These are phyloP conservation scores for Hyperopisus bebe DNA, from an alignment of 2,113 vertebrate species.

Conservation along the genomic window DNA sequence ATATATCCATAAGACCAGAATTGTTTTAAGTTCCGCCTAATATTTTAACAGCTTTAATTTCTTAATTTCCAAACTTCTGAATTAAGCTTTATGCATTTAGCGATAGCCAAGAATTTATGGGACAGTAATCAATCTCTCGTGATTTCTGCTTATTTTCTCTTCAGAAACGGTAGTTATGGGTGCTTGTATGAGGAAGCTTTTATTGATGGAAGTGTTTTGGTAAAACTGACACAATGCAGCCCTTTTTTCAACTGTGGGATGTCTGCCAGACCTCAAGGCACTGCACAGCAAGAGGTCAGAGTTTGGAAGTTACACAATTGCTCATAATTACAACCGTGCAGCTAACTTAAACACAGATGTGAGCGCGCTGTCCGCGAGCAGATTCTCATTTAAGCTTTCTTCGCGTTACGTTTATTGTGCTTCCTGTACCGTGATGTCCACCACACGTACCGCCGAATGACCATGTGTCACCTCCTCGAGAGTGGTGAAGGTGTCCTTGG, in stretches of 20 bases:
- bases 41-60: not conserved
- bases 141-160: slow-evolving; percentile 11
- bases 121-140: not conserved
- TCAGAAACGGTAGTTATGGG: slow-evolving; percentile 46
- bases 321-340: slow-evolving; percentile 1
- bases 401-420: not conserved
- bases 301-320: slow-evolving; percentile 1
- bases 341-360: not conserved
- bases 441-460: not conserved
- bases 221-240: slow-evolving; percentile 17
- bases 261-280: slow-evolving; percentile 15
- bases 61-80: not conserved
- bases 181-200: slow-evolving; percentile 32
- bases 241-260: not conserved
- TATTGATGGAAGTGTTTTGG: slow-evolving; percentile 35
- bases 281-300: not conserved
- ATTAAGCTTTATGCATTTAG: not conserved
- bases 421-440: not conserved
- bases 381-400: not conserved
- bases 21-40: not conserved
- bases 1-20: not conserved
- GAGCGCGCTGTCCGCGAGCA: not conserved
- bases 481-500: slow-evolving; percentile 33
- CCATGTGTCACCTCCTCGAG: slow-evolving; percentile 3
- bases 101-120: not conserved